Percentiles rank a stretch among this genome's conserved stretches.
These are phyloP conservation scores for Apeltes quadracus DNA, from an alignment of 2,113 vertebrate genomes.

Conservation along the genomic window DNA sequence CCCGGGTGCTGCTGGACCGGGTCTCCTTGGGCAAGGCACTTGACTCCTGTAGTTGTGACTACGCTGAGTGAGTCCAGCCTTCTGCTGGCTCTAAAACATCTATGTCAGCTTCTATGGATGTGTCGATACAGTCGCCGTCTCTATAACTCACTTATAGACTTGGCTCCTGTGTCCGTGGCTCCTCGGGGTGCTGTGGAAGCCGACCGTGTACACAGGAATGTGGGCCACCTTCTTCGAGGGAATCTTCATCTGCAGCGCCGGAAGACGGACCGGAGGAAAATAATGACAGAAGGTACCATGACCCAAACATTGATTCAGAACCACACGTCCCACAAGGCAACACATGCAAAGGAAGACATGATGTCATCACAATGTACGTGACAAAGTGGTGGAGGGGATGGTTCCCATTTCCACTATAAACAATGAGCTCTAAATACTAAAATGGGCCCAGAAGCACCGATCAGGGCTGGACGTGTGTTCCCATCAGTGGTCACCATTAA, in stretches of 20 bases:
- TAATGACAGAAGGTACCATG: not conserved
- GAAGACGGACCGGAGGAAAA: not conserved
- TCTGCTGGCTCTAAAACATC: not conserved
- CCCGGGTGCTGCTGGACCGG: too few relatives aligned
- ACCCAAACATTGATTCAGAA: constrained; percentile 60
- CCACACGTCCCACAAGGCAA: constrained; percentile 65
- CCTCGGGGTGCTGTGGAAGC: constrained; percentile 87
- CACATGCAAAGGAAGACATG: constrained; percentile 36
- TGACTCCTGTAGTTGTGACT: too few relatives aligned
- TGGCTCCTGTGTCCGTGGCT: constrained; percentile 79
- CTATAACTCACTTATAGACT: constrained; percentile 88
- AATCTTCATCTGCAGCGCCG: constrained; percentile 89
- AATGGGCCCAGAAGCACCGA: not conserved
- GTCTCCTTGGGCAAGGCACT: too few relatives aligned
- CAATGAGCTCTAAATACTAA: not conserved
- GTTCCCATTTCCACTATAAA: not conserved
- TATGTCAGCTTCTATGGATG: not conserved
- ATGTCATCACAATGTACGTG: constrained; percentile 13
- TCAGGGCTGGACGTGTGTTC: not conserved
- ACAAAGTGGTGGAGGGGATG: not conserved
- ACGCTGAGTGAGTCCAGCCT: too few relatives aligned
- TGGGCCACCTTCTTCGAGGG: constrained; percentile 96
- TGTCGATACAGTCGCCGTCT: not conserved
- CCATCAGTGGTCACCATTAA: too few relatives aligned
- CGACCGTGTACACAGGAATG: constrained; percentile 93